Evolutionary conservation across 2,797 vertebrate species (phyloP).

Genomic region (Coregonus suidteri): DNA sequence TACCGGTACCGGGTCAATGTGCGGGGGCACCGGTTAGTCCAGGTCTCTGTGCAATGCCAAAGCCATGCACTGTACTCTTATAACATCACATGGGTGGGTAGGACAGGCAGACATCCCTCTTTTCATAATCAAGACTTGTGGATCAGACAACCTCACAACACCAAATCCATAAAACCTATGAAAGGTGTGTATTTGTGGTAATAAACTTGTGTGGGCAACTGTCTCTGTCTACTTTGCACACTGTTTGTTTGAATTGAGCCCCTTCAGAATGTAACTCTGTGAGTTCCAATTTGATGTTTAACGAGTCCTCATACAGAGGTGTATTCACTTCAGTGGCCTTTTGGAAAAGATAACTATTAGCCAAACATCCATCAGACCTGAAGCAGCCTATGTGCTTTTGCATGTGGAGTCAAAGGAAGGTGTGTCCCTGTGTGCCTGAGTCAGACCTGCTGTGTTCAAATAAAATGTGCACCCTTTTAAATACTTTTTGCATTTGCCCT

Average conservation of each 20-base stretch:
- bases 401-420: slow-evolving; percentile 66
- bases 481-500: not conserved
- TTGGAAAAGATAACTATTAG: slow-evolving; percentile 43
- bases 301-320: not conserved
- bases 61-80: not conserved
- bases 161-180: too few species aligned
- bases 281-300: not conserved
- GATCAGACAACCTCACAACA: too few species aligned
- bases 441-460: slow-evolving; percentile 20
- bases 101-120: too few species aligned
- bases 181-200: not conserved
- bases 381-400: slow-evolving; percentile 38
- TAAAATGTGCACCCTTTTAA: not conserved
- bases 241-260: not conserved
- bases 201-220: not conserved
- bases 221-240: not conserved
- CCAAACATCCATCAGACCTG: slow-evolving; percentile 54
- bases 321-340: slow-evolving; percentile 14
- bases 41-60: not conserved
- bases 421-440: slow-evolving; percentile 58
- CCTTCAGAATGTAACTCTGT: not conserved
- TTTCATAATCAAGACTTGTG: not conserved
- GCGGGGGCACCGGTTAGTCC: too few species aligned
- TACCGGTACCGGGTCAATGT: too few species aligned
- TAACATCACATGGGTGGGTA: not conserved